Percentiles rank a stretch among this genome's conserved stretches.
phyloP scores from a whole-genome alignment of 2,113 vertebrate genomes.

The Genyomyrus donnyi region DNA sequence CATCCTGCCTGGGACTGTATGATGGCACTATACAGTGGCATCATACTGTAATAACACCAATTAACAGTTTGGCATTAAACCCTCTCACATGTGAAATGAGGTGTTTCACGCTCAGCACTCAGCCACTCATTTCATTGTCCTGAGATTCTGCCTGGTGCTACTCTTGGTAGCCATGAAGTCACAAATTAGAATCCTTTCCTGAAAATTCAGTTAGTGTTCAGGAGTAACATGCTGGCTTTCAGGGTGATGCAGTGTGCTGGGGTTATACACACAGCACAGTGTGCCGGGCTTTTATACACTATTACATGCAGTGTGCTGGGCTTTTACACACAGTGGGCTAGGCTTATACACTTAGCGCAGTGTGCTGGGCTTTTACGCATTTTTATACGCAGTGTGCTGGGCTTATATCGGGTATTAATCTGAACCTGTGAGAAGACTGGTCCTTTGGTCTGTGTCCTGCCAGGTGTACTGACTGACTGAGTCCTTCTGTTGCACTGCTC shows the following conservation, averaged over 20 bases:
- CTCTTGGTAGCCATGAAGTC: not conserved
- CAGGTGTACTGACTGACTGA: not conserved
- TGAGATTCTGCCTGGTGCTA: not conserved
- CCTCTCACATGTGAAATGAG: not conserved
- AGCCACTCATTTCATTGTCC: not conserved
- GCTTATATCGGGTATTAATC: not conserved
- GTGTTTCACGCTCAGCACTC: not conserved
- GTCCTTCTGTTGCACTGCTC: not conserved
- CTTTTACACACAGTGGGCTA: not conserved
- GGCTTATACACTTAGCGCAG: not conserved
- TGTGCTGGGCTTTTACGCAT: not conserved
- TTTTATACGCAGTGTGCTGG: not conserved
- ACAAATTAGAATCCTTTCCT: not conserved
- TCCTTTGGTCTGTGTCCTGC: not conserved
- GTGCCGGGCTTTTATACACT: not conserved
- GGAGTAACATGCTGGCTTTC: not conserved
- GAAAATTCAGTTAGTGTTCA: not conserved
- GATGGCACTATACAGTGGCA: not conserved
- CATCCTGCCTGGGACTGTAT: not conserved
- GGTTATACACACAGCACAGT: not conserved
- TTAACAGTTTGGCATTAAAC: not conserved
- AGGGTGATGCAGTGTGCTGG: not conserved
- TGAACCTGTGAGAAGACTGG: not conserved
- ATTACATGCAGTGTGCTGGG: not conserved
- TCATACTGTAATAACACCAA: not conserved